A percentile compares a stretch with the other conserved stretches of the same genome.
Conservation (phyloP, 2,888 invertebrate species). For the Oconnorella tubifera region DNA sequence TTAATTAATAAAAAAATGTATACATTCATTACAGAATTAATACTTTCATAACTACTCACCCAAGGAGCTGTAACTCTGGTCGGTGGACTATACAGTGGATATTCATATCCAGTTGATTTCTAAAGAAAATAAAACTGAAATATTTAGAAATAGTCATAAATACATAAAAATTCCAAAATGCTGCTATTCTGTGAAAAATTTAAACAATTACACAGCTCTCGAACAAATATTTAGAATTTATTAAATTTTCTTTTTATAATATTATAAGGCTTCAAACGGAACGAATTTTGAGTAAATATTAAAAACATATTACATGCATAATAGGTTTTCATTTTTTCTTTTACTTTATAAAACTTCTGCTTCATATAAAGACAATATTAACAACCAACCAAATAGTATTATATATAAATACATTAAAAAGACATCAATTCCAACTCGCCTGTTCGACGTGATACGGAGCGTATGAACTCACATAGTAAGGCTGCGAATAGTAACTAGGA, state of each 20-base stretch:
- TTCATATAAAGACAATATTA: neutral
- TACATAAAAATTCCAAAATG: too few species aligned
- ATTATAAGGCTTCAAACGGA: too few species aligned
- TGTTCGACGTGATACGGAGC: neutral
- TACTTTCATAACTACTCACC: neutral
- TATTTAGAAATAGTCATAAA: neutral
- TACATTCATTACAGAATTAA: too few species aligned
- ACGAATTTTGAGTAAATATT: too few species aligned
- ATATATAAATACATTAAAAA: too few species aligned
- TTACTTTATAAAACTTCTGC: neutral
- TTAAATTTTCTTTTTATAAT: too few species aligned
- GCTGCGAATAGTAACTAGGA: neutral
- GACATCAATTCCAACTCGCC: too few species aligned
- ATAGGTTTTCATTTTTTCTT: too few species aligned
- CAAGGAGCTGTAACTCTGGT: slow-evolving; percentile 3
- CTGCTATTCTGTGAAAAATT: too few species aligned
- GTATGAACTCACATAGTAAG: neutral
- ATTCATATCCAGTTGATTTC: neutral
- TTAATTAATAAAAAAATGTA: too few species aligned
- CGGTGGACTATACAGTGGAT: neutral
- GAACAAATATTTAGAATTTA: too few species aligned
- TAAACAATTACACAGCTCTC: neutral
- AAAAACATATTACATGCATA: too few species aligned
- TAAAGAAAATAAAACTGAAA: neutral
- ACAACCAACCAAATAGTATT: neutral